A percentile compares a stretch with the other conserved stretches of the same genome.
These are phyloP conservation scores for Chaetops frenatus DNA, from an alignment of 2,113 vertebrate species.

Conservation along the genomic window DNA sequence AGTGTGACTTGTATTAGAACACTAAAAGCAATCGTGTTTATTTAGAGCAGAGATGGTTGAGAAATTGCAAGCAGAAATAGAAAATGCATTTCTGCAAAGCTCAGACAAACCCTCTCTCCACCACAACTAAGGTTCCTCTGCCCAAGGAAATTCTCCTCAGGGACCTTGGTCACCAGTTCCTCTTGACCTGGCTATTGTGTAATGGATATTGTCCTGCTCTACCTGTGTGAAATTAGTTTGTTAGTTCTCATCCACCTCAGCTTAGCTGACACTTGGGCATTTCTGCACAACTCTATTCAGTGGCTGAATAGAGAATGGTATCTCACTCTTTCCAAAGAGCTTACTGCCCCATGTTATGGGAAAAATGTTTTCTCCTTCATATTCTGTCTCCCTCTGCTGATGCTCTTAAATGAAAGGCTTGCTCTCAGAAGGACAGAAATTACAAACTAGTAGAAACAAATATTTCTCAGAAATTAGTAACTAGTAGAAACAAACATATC, in stretches of 20 bases:
- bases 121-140: not conserved
- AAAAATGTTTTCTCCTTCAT: not conserved
- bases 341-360: not conserved
- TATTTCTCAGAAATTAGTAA: not conserved
- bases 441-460: not conserved
- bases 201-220: not conserved
- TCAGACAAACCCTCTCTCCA: not conserved
- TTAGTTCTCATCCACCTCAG: not conserved
- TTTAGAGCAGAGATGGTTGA: not conserved
- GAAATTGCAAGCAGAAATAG: not conserved
- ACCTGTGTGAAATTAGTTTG: not conserved
- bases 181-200: not conserved
- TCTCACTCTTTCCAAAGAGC: not conserved
- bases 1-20: not conserved
- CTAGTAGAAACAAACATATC: not conserved
- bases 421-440: not conserved
- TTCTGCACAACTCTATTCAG: not conserved
- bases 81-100: not conserved
- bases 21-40: not conserved
- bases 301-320: not conserved
- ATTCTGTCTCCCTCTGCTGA: not conserved
- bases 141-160: not conserved
- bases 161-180: not conserved
- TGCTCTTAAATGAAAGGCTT: not conserved
- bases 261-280: not conserved